A percentile compares a stretch with the other conserved stretches of the same genome.
These are phyloP conservation scores for Phalera bucephala DNA, from an alignment of 2,888 invertebrate species.

Conservation along the genomic window DNA sequence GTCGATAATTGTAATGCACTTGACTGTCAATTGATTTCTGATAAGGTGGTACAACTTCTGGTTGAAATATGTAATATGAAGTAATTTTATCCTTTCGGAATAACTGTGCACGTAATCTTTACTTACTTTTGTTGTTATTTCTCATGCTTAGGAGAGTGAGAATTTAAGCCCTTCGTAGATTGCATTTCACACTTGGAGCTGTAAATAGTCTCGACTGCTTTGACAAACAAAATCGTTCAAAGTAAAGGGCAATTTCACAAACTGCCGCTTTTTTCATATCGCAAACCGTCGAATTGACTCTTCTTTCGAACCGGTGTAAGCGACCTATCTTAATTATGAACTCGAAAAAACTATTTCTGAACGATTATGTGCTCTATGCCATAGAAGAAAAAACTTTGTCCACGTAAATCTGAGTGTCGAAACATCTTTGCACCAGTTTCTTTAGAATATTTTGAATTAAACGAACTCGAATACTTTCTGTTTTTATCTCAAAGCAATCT, in stretches of 20 bases:
- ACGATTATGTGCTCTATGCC: slow-evolving; percentile 34
- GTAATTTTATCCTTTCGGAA: too few species aligned
- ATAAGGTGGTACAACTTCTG: background rate
- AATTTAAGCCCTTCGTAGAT: background rate
- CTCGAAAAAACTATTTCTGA: slow-evolving; percentile 31
- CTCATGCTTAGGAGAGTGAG: background rate
- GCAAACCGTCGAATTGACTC: slow-evolving; percentile 30
- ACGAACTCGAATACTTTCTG: slow-evolving; percentile 25
- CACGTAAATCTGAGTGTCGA: slow-evolving; percentile 25
- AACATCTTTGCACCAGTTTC: slow-evolving; percentile 17
- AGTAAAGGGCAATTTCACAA: slow-evolving; percentile 18
- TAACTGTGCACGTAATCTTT: too few species aligned
- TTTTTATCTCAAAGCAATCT: slow-evolving; percentile 26
- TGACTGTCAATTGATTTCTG: background rate
- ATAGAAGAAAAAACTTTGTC: slow-evolving; percentile 26
- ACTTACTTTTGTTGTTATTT: too few species aligned
- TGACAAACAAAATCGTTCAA: too few species aligned
- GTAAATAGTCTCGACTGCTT: background rate
- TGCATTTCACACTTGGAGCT: background rate
- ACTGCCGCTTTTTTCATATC: slow-evolving; percentile 34
- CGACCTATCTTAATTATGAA: slow-evolving; percentile 31
- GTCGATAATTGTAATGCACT: slow-evolving; percentile 17
- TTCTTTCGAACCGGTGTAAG: slow-evolving; percentile 44
- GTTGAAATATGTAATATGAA: too few species aligned
- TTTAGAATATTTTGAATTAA: slow-evolving; percentile 22